Base-by-base conservation (phyloP, 2,797 vertebrate species). In the Arctocebus calabarensis region DNA sequence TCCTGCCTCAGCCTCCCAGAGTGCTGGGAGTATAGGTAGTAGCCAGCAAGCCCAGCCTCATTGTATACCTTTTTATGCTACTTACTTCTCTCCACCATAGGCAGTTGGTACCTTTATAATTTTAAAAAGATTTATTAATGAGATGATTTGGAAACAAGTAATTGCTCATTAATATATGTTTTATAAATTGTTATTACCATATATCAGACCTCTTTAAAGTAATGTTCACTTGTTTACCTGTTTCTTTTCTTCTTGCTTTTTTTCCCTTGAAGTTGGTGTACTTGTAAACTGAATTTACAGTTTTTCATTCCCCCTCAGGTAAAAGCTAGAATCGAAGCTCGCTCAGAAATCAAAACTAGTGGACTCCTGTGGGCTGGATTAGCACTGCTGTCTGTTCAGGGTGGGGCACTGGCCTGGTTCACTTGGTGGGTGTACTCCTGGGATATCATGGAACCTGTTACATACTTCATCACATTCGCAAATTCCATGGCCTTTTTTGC, bases 401-500 rank as follows among this genome's bases (percentile, higher is more conserved):
- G 99, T 0, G 99, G 99, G 12, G 99, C 99, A 0, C 55, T 99
- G 98, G 99, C 99, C 0, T 99, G 99, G 99, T 99, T 99, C 87
- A 99, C 99, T 0, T 99, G 99, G 99, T 99, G 99, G 99, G 99
- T 99, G 64, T 99, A 99, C 90, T 99, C 99, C 0, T 99, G 99
- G 99, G 99, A 99, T 61, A 99, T 99, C 97, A 99, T 99, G 99
- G 99, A 99, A 93, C 99, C 99, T 0, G 99, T 99, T 88, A 99
- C 99, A 0, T 99, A 99, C 97, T 99, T 99, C 98, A 98, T 99
- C 98, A 99, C 99, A 37, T 99, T 99, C 0, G 98, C 98, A 73
- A 99, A 99, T 83, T 99, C 99, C 98, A 99, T 99, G 84, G 99
- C 98, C 85, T 98, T 98, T 94, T 99, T 99, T 0, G 98, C 99